Evolutionary conservation across 2,113 vertebrate genomes (phyloP), one percentile per base, ranked within the genome.

Genomic region (Channa argus): DNA sequence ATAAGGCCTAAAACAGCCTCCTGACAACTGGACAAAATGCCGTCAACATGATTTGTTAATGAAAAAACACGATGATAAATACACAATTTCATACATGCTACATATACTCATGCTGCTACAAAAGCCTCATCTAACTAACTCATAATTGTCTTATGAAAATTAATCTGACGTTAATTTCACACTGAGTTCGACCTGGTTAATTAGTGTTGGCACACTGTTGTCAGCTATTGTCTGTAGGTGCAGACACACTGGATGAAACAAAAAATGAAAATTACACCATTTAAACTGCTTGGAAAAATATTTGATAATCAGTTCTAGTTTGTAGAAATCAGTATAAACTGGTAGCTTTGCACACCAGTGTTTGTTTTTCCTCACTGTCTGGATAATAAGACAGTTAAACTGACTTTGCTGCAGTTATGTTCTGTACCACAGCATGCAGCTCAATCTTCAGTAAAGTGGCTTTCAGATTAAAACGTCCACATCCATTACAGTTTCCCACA

Each of bases 381-480:
- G 7, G 39, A 61, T 75, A 74, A 59, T 50, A 33, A 37, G 14
- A 14, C 34, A n/a, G 24, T 56, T 33, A 38, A 14, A 8, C 34
- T 53, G 9, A 8, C 37, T 47, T 63, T 11, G 49, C 74, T 59
- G 49, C 34, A 13, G 63, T 52, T n/a, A 52, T 63, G 37, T 59
- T 45, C 15, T 39, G 52, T 33, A 36, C 8, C 14, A 38, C 47
- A 64, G 47, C 52, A 10, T 13, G 43, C 33, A 55, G 38, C 60
- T 63, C 47, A 66, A 65, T 79, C 36, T 64, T 46, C 8, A 62
- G 54, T 24, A 52, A 68, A 65, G 8, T 12, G 15, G 50, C 12
- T 77, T 67, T 76, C 36, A 71, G 64, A 82, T 71, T 14, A 69
- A 77, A 64, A 74, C 33, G 45, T 63, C 41, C 45, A 43, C 24